Evolutionary conservation across 2,888 invertebrate species (phyloP).

Genomic region (Andrena minutula): DNA sequence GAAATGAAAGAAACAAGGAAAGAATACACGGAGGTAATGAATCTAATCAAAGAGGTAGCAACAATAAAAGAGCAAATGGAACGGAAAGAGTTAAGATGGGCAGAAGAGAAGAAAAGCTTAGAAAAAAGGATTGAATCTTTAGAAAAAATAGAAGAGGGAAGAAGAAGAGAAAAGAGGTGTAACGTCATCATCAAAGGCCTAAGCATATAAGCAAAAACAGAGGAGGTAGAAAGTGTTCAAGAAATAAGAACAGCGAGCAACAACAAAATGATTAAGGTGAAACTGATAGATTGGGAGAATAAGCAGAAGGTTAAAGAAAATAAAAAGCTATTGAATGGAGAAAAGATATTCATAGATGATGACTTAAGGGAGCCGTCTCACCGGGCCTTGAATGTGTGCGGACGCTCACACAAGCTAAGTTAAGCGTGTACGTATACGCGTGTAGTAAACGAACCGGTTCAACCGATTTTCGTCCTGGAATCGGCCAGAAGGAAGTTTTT

Average conservation of each 20-base stretch:
- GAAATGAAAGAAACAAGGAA: slow-evolving; percentile 1
- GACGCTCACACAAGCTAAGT: no score
- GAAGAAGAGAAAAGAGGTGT: background rate
- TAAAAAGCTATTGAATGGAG: background rate
- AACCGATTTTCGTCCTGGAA: no score
- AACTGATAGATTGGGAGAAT: background rate
- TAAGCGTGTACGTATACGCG: no score
- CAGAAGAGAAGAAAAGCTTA: background rate
- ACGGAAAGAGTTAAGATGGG: background rate
- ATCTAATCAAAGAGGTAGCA: background rate
- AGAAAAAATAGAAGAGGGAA: background rate
- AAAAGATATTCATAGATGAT: background rate
- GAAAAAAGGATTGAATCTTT: background rate
- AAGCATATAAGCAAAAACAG: background rate
- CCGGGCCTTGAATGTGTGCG: no score
- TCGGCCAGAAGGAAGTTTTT: no score
- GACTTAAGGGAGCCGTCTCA: no score
- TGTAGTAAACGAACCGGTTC: no score
- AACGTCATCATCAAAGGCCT: background rate
- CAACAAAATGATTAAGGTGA: background rate
- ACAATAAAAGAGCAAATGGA: background rate
- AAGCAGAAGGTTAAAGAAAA: no score
- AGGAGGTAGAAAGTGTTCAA: background rate
- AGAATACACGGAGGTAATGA: background rate
- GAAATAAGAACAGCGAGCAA: background rate